Conservation (phyloP, 2,113 vertebrate species). For the Pterophyllum scalare region DNA sequence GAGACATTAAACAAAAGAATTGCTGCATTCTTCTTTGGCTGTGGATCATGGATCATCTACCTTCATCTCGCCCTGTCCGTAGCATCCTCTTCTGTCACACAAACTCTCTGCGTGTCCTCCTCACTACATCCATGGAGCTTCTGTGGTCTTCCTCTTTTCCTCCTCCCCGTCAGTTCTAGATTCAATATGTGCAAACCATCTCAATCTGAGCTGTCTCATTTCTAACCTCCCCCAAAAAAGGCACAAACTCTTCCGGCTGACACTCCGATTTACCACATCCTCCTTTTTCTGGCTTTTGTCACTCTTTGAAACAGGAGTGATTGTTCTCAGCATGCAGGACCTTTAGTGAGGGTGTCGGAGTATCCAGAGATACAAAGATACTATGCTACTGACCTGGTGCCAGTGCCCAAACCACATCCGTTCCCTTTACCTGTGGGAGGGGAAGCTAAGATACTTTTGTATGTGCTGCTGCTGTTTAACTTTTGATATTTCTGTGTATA, state of each 20-base stretch:
- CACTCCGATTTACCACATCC: not conserved
- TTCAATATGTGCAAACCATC: not conserved
- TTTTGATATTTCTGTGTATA: not conserved
- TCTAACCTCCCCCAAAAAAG: not conserved
- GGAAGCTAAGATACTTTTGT: not conserved
- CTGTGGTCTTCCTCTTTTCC: not conserved
- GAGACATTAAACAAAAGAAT: not conserved
- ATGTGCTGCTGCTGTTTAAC: not conserved
- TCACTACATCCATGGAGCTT: not conserved
- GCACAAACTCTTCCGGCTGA: not conserved
- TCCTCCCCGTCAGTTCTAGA: not conserved
- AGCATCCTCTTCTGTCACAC: not conserved
- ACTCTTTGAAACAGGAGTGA: not conserved
- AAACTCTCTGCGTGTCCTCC: not conserved
- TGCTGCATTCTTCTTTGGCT: fast-evolving
- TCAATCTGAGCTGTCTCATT: fast-evolving
- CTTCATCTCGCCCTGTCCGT: not conserved
- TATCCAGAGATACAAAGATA: not conserved
- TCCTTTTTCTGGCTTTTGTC: not conserved
- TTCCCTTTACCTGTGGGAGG: not conserved
- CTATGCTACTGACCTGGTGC: not conserved
- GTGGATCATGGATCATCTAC: not conserved
- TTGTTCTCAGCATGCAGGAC: not conserved
- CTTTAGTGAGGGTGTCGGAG: not conserved
- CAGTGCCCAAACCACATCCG: not conserved